These are phyloP conservation scores for Mastomys natalensis DNA, from an alignment of 2,113 vertebrate species.

Conservation along the genomic window DNA sequence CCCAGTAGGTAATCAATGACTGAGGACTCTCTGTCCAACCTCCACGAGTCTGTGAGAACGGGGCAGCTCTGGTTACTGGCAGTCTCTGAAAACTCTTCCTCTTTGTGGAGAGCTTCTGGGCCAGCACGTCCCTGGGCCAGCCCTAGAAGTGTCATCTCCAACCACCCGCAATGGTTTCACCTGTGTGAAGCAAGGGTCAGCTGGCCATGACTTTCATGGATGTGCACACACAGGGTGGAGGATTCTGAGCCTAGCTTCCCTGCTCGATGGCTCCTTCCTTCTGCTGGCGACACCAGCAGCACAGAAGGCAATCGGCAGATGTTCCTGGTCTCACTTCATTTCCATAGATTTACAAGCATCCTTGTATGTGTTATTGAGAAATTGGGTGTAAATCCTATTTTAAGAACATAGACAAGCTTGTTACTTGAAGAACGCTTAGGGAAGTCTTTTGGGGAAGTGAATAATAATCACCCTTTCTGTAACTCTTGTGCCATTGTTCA, in stretches of 20 bases:
- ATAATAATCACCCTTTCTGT: slow-evolving; percentile 21
- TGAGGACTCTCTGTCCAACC: background rate
- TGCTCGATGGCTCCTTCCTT: background rate
- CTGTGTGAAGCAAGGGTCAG: no score
- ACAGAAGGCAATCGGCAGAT: slow-evolving; percentile 75
- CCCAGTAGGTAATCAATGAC: background rate
- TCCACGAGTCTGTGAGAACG: rapidly evolving
- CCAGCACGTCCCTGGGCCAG: background rate
- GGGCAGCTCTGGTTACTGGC: background rate
- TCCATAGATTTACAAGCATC: slow-evolving; percentile 77
- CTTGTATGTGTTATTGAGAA: slow-evolving; percentile 75
- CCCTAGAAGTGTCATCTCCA: background rate
- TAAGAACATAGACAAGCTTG: slow-evolving; percentile 71
- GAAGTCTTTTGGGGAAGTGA: slow-evolving; percentile 65
- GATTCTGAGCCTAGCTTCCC: background rate
- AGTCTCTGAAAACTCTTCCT: background rate
- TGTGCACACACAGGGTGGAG: no score
- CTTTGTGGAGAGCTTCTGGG: background rate
- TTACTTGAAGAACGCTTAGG: slow-evolving; percentile 65
- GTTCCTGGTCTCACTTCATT: slow-evolving; percentile 78
- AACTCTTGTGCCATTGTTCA: background rate
- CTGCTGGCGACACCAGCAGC: slow-evolving; percentile 32
- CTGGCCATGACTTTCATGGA: no score
- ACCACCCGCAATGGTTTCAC: rapidly evolving
- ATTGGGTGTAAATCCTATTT: slow-evolving; percentile 80